These are phyloP conservation scores for Ceraclea dissimilis DNA, from an alignment of 2,888 invertebrate species.

Conservation along the genomic window DNA sequence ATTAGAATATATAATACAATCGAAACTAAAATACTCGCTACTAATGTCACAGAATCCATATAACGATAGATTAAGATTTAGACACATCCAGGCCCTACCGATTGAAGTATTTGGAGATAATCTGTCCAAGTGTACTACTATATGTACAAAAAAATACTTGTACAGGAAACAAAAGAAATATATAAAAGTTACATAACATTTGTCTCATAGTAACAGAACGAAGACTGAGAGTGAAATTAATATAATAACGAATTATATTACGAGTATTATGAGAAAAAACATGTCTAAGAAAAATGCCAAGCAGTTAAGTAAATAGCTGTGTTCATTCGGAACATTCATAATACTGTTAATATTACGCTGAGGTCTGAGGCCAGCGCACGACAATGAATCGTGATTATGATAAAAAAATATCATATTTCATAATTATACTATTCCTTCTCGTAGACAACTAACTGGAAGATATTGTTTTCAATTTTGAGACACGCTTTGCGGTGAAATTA, in stretches of 20 bases:
- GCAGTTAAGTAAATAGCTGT: neutral
- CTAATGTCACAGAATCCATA: too few species aligned
- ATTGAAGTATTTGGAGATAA: too few species aligned
- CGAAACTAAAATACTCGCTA: too few species aligned
- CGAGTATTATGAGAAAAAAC: neutral
- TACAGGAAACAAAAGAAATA: too few species aligned
- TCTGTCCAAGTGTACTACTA: too few species aligned
- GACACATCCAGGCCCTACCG: too few species aligned
- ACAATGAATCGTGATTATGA: slow-evolving; percentile 2
- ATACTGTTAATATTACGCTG: neutral
- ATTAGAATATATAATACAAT: too few species aligned
- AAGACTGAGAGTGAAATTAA: neutral
- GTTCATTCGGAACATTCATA: neutral
- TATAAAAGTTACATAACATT: too few species aligned
- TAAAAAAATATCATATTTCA: neutral
- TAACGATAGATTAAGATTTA: too few species aligned
- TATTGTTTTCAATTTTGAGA: neutral
- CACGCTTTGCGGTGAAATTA: neutral
- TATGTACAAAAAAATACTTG: too few species aligned
- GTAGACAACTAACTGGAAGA: neutral
- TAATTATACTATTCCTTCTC: neutral
- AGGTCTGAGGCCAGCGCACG: neutral
- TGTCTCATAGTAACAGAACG: too few species aligned
- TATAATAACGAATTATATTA: neutral
- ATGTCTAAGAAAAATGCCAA: neutral